Base-by-base conservation (phyloP, 1,140 invertebrate genomes). In the Brachionus manjavacas region DNA sequence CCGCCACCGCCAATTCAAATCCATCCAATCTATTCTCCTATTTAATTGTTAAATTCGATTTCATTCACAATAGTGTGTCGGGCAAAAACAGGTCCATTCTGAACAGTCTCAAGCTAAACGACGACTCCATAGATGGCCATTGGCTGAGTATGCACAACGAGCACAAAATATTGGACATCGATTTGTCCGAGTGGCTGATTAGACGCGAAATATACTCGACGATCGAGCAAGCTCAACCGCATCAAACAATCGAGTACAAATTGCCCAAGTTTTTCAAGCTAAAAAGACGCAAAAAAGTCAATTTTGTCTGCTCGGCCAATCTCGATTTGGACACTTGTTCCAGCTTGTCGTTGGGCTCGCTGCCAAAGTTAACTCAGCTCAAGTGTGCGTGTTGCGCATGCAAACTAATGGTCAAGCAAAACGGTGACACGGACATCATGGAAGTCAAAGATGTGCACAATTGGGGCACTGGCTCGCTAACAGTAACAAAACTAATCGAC, bases 231-330 rank as follows among this genome's bases (percentile, higher is more conserved):
- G 41, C 2, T 4, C 41, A 76, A 14, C 41, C 72, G 0, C 20
- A 76, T 14, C 14, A 72, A 72, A 41, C 46, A 23, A 49, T 76
- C 11, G 72, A 76, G 20, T 76, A 76, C 41, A 76, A 11, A 76
- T 49, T 76, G 20, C 72, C 72, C 8, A 76, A 76, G 23, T 49
- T 23, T 76, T 76, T 76, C 14, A 76, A 76, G 23, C n/a, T 76
- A 76, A 76, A 76, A 25, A 46, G 72, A 76, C 41, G 72, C 20
- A 76, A 76, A 49, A 76, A 76, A 76, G 25, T 76, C 20, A 76
- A 35, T 31, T 72, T 72, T 72, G 35, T 72, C 8, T 39, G 68
- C 20, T 39, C 31, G n/a, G 16, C 16, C n/a, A 39, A 39, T n/a
- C 9, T 16, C 16, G 31, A 72, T 39, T 16, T 35, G n/a, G 68